Evolutionary conservation across 2,113 vertebrate species (phyloP).

Genomic region (Zosterops pallidus): DNA sequence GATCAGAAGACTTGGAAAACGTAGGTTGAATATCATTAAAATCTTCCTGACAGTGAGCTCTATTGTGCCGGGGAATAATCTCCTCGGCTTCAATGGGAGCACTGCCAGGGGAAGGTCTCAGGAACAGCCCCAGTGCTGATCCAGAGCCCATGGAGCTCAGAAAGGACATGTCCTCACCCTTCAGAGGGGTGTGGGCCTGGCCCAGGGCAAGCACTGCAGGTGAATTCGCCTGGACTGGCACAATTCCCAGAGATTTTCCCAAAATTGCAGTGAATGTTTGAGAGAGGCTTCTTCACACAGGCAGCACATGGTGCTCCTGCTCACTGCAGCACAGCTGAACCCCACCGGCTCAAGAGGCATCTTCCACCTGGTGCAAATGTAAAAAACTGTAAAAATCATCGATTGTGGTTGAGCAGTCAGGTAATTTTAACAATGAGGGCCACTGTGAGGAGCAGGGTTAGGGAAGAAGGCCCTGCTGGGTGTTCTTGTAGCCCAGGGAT

Average conservation of each 20-base stretch:
- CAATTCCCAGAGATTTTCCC: background rate
- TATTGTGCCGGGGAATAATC: constrained; percentile 32
- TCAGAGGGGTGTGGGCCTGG: background rate
- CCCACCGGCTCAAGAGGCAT: background rate
- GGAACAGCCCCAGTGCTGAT: background rate
- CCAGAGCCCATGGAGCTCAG: background rate
- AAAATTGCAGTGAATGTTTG: accelerated
- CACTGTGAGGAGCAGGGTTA: background rate
- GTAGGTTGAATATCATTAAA: constrained; percentile 59
- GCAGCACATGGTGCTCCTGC: background rate
- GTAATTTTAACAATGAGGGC: background rate
- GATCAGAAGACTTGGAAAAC: constrained; percentile 3
- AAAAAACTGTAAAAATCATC: background rate
- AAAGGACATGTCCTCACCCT: background rate
- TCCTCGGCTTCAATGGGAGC: background rate
- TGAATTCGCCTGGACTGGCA: background rate
- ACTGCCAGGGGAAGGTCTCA: background rate
- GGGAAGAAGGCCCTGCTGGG: accelerated
- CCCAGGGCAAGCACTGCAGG: background rate
- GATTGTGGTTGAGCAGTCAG: background rate
- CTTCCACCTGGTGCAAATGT: background rate
- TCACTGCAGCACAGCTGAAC: background rate
- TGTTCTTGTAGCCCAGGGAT: background rate
- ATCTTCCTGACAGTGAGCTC: constrained; percentile 53
- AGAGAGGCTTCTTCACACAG: background rate